A percentile compares a stretch with the other conserved stretches of the same genome.
Evolutionary conservation across 2,113 vertebrate genomes (phyloP).

Genomic region (Oenanthe oenanthe): DNA sequence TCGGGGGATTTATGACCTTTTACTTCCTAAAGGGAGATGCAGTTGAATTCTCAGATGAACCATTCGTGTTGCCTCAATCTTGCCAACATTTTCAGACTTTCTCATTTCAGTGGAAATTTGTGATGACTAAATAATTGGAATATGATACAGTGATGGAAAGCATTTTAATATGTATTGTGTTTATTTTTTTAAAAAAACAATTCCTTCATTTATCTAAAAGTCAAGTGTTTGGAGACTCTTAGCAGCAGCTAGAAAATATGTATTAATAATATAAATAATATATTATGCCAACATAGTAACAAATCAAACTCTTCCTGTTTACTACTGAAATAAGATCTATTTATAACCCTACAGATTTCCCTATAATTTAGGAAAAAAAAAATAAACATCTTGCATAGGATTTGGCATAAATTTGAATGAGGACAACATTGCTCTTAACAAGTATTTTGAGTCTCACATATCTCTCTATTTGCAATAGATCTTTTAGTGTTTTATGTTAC

Average conservation of each 20-base stretch:
- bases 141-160: not conserved
- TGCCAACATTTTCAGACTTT: not conserved
- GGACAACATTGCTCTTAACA: not conserved
- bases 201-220: not conserved
- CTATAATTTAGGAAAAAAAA: not conserved
- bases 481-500: not conserved
- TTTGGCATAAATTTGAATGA: constrained; percentile 6
- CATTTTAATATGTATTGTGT: not conserved
- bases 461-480: not conserved
- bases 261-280: not conserved
- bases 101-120: not conserved
- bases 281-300: constrained; percentile 1
- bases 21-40: not conserved
- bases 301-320: constrained; percentile 34
- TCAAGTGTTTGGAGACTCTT: not conserved
- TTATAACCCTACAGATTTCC: constrained; percentile 19
- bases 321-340: not conserved
- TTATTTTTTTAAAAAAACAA: not conserved
- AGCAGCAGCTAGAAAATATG: not conserved
- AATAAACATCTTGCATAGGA: not conserved
- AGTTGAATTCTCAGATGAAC: not conserved
- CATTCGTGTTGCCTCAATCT: accelerated
- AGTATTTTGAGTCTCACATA: not conserved
- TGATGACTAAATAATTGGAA: not conserved
- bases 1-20: not conserved